phyloP scores from a whole-genome alignment of 2,113 vertebrate species.

The Cyprinodon variegatus region DNA sequence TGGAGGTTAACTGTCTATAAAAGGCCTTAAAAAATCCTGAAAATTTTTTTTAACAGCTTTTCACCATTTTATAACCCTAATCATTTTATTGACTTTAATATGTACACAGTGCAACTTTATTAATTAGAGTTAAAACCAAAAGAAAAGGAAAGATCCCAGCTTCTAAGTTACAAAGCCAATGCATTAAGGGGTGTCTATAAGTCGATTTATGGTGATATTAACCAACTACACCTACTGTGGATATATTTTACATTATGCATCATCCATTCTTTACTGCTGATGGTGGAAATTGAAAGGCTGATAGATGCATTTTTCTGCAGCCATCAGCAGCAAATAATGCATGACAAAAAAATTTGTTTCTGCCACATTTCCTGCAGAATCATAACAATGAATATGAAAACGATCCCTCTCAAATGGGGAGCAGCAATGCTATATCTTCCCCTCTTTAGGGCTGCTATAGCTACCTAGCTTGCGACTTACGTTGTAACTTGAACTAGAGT shows the following conservation, averaged over 20 bases:
- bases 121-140: not conserved
- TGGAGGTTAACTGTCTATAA: not conserved
- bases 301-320: constrained; percentile 9
- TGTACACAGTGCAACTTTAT: constrained; percentile 5
- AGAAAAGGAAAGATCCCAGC: constrained; percentile 6
- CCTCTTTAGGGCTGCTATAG: constrained; percentile 15
- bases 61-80: not conserved
- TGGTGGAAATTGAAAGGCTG: constrained; percentile 34
- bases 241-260: not conserved
- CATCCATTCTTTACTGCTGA: not conserved
- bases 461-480: constrained; percentile 71
- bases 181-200: constrained; percentile 7
- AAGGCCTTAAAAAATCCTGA: not conserved
- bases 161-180: not conserved
- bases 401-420: constrained; percentile 3
- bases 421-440: constrained; percentile 5
- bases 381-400: constrained; percentile 8
- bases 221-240: not conserved
- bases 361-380: constrained; percentile 12
- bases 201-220: not conserved
- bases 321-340: not conserved
- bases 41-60: not conserved
- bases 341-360: not conserved
- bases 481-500: constrained; percentile 73
- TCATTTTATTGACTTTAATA: not conserved